Evolutionary conservation across 2,797 vertebrate genomes (phyloP).

Genomic region (Characodon lateralis): DNA sequence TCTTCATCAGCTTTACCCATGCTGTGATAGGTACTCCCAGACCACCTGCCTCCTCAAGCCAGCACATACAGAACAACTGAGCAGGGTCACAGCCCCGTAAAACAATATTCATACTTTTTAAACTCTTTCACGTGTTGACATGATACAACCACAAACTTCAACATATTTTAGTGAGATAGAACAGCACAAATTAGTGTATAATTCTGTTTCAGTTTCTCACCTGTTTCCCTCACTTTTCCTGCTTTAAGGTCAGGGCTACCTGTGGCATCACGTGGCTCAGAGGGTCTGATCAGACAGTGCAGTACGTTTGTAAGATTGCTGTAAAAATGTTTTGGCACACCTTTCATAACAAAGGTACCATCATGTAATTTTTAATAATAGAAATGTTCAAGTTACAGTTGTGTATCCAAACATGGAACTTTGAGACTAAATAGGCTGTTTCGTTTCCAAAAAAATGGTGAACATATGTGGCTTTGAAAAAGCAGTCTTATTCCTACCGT

Average conservation of each 20-base stretch:
- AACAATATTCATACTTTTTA: background rate
- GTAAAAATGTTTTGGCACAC: background rate
- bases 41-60: constrained; percentile 68
- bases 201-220: background rate
- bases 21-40: constrained; percentile 58
- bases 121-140: background rate
- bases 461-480: no score
- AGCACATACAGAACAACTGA: constrained; percentile 18
- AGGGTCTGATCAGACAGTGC: background rate
- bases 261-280: background rate
- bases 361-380: background rate
- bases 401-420: background rate
- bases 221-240: background rate
- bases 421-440: no score
- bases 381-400: background rate
- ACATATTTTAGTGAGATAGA: background rate
- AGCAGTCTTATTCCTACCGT: background rate
- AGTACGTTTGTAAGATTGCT: background rate
- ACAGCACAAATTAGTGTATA: background rate
- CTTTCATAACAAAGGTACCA: no score
- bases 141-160: background rate
- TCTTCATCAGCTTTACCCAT: constrained; percentile 59
- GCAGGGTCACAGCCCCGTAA: background rate
- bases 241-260: background rate
- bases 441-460: no score